Evolutionary conservation across 2,113 vertebrate genomes (phyloP), one percentile per base, ranked within the genome.

Genomic region (Oncorhynchus masou): DNA sequence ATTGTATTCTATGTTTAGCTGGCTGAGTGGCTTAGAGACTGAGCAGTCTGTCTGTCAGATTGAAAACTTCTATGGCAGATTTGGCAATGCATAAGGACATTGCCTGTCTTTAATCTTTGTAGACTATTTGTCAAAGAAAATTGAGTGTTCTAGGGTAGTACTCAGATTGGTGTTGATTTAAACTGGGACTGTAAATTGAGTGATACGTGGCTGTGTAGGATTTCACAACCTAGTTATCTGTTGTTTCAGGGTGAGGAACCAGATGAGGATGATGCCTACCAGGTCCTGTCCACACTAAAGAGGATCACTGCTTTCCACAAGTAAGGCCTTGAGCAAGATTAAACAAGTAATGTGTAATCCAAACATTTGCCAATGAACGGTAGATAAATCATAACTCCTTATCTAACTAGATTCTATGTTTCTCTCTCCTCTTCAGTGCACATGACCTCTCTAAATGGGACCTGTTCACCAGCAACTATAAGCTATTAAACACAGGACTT

Each of bases 291-390:
- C 67, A 99, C 98, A 76, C 91, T 99, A 85, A 99, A 99, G 90
- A 96, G 98, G 92, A 99, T 99, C 87, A 98, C 98, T 77, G 96
- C 98, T 88, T 99, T 99, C 88, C 98, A 99, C 89, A 99, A 99
- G 97, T 99, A 93, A 86, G 95, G 31, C 67, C 29, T 9, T n/a
- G 31, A n/a, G 67, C 67, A n/a, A 22, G n/a, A 22, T 62, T 22
- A 13, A 62, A 22, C 16, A 22, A 22, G 59, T 24, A 12, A 3
- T n/a, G 19, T 62, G 20, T 62, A 8, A 9, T 62, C n/a, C 19
- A 62, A 22, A 24, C 59, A 62, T n/a, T n/a, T 22, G n/a, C 59
- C 19, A 16, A 5, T 54, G 16, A 54, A 54, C 0, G 3, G n/a
- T 22, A n/a, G 20, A 62, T 62, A 24, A 62, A 9, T 62, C 59